These are phyloP conservation scores for Spinus pinus DNA, from an alignment of 2,797 vertebrate species.

Conservation along the genomic window DNA sequence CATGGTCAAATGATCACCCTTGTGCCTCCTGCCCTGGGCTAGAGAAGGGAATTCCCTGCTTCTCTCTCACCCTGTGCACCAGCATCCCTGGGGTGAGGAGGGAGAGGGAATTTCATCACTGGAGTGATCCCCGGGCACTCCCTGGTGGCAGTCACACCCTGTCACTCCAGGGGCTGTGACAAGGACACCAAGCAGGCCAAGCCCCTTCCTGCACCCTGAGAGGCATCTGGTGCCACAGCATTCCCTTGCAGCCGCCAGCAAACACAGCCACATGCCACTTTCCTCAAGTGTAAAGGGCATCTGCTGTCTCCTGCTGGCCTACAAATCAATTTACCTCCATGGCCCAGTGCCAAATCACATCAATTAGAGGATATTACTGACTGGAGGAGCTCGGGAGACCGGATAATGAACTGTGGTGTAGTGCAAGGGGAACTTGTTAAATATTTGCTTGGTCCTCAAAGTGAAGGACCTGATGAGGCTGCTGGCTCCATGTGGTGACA, in stretches of 20 bases:
- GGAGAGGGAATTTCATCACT: not conserved
- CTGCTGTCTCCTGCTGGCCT: slow-evolving; percentile 21
- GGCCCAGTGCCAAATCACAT: slow-evolving; percentile 51
- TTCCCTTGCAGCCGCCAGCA: not conserved
- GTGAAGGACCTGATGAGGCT: not conserved
- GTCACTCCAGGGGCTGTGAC: not conserved
- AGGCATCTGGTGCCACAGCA: not conserved
- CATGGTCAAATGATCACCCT: not conserved
- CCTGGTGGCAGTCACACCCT: not conserved
- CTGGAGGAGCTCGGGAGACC: slow-evolving; percentile 40
- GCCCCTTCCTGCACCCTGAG: not conserved
- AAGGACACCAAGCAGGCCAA: not conserved
- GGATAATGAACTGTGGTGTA: slow-evolving; percentile 36
- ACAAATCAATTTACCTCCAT: slow-evolving; percentile 47
- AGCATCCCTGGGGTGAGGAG: not conserved
- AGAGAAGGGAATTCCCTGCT: not conserved
- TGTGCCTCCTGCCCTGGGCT: not conserved
- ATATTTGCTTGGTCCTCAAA: slow-evolving; percentile 45
- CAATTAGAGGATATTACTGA: slow-evolving; percentile 52
- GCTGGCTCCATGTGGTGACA: not conserved
- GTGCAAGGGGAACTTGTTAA: slow-evolving; percentile 42
- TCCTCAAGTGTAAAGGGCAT: slow-evolving; percentile 46
- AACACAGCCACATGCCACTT: slow-evolving; percentile 8
- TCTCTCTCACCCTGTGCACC: not conserved
- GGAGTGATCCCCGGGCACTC: not conserved